Base-by-base conservation (phyloP, 2,113 vertebrate species). In the Haplochromis burtoni region DNA sequence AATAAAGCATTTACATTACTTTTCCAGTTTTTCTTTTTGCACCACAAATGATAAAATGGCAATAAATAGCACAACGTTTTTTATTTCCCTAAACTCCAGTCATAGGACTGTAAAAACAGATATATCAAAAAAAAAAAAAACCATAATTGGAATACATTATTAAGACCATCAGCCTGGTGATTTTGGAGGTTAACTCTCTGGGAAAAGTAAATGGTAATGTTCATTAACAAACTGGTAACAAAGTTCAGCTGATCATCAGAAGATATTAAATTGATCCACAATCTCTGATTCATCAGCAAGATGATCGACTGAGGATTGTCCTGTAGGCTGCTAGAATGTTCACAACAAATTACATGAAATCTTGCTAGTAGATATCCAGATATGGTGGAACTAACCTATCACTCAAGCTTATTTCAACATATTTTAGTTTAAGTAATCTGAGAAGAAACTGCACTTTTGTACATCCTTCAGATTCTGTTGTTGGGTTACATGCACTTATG, bases 111-210 rank as follows among this genome's bases (percentile, higher is more conserved):
- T 66, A 0, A 63, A 38, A 38, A 63, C 29, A 33, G 29, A 55
- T 63, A n/a, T n/a, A n/a, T n/a, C n/a, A 13, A 8, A 54, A 0
- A 24, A 33, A 8, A 1, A 33, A 33, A 1, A 3, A 3, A 7
- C 0, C 14, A 61, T 33, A 4, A 26, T 3, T 17, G 0, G 21
- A 73, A 26, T 26, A 73, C 38, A 71, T 40, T 40, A 40, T 71
- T 14, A 26, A 24, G 13, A 45, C 21, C 38, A 73, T 8, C 38
- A 26, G 13, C 2, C 38, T 45, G 68, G 13, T 45, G 38, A 45
- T 45, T 73, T 3, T 3, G 38, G 38, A 73, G 66, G n/a, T 26
- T 26, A 0, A 71, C 13, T 73, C 38, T 45, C 21, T 42, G 38
- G 12, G n/a, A 10, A 42, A 40, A 71, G n/a, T 71, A 71, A 71